Percentiles rank a stretch among this genome's conserved stretches.
These are phyloP conservation scores for Calyptomena viridis DNA, from an alignment of 2,113 vertebrate species.

Conservation along the genomic window DNA sequence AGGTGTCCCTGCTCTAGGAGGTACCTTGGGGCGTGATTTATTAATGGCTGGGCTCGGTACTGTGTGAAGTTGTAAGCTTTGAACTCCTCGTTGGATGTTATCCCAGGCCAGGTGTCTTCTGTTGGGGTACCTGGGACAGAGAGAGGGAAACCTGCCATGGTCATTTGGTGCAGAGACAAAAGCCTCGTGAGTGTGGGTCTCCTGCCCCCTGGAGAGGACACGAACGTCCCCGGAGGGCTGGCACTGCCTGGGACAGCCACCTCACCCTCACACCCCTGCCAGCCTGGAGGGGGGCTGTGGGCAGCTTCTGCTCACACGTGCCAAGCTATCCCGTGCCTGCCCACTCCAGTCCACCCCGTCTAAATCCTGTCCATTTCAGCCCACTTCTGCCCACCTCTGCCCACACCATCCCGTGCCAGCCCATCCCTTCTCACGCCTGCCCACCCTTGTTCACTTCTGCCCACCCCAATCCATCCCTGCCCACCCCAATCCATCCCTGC, in stretches of 20 bases:
- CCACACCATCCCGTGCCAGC: no score
- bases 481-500: neutral
- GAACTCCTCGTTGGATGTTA: slow-evolving; percentile 85
- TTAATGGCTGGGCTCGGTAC: slow-evolving; percentile 84
- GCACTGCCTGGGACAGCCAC: neutral
- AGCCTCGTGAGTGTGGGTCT: accelerated
- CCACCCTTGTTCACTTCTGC: neutral
- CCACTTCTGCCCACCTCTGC: neutral
- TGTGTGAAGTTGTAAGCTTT: slow-evolving; percentile 85
- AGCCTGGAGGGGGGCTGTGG: neutral
- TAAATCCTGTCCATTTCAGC: neutral
- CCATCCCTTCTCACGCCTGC: neutral
- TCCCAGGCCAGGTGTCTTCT: slow-evolving; percentile 90
- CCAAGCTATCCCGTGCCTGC: neutral
- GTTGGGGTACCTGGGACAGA: slow-evolving; percentile 84
- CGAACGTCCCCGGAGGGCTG: accelerated
- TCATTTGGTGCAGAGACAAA: neutral
- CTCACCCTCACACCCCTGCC: neutral
- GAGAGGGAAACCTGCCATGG: accelerated
- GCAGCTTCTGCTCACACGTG: neutral
- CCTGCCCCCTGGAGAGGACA: neutral
- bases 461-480: neutral
- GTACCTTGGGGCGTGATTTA: slow-evolving; percentile 93
- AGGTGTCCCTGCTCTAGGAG: neutral
- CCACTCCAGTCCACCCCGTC: neutral